Conservation (phyloP, 64 coral and sea anemone species). For the Montipora cactus region DNA sequence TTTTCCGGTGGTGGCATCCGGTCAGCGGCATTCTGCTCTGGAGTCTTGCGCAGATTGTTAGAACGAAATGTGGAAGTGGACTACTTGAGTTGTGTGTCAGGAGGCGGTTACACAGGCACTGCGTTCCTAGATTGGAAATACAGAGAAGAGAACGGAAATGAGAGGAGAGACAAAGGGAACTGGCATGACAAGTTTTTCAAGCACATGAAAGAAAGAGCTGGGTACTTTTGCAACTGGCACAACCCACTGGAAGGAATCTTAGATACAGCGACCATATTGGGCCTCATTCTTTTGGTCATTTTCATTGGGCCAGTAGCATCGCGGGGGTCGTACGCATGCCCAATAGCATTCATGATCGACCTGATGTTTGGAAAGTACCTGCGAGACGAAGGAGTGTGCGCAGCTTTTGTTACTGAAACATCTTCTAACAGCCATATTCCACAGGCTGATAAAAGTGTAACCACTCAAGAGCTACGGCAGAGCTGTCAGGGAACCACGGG, state of each 20-base stretch:
- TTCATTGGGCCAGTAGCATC: slow-evolving; percentile 34
- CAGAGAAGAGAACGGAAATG: no score
- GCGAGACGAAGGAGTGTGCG: slow-evolving; percentile 52
- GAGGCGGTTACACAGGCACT: no score
- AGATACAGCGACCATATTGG: not conserved
- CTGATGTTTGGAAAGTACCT: not conserved
- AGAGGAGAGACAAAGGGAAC: no score
- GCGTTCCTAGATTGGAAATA: no score
- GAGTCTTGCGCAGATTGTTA: no score
- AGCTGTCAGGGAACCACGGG: not conserved
- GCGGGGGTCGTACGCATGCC: slow-evolving; percentile 51
- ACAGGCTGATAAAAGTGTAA: not conserved
- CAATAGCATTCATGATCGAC: slow-evolving; percentile 57
- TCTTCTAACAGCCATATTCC: not conserved
- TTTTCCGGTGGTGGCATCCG: slow-evolving; percentile 61
- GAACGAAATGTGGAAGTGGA: no score
- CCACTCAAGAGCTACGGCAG: not conserved
- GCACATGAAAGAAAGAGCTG: slow-evolving; percentile 59
- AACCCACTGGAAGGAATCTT: slow-evolving; percentile 35
- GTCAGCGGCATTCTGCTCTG: no score
- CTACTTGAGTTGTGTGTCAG: no score
- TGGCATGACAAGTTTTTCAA: slow-evolving; percentile 17
- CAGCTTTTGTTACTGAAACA: not conserved
- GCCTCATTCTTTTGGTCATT: slow-evolving; percentile 38
- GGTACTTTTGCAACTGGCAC: slow-evolving; percentile 39